Base-by-base conservation (phyloP, 2,888 invertebrate genomes). In the Zhengitettix transpicula region DNA sequence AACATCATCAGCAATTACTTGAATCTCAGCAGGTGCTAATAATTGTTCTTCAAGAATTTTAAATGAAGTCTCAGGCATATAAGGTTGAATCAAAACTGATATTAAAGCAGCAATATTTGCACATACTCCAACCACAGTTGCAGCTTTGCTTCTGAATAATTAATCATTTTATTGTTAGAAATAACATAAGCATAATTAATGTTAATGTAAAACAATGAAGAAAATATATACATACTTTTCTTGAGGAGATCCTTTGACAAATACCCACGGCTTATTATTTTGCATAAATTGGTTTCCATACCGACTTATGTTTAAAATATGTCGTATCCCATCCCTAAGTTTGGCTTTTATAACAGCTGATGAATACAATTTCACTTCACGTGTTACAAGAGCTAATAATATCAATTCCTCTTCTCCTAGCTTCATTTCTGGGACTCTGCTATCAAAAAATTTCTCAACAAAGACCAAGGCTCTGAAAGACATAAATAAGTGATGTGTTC, bases 251-350 rank as follows among this genome's bases (percentile, higher is more conserved):
- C 92, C 90, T 72, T 98, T 99, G 10, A 94, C 78, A 66, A 91
- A 77, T 10, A 90, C 89, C 98, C 99, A 99, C 0, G 99, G 98
- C 71, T 95, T 87, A 65, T 87, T 85, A 1, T 80, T 75, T 75
- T 99, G 99, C 87, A 99, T 93, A 72, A 91, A 96, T 69, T 94
- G 94, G 77, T 99, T 99, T 9, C 98, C 98, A 65, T 89, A 82
- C 2, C 91, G 82, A 0, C 97, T 95, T 61, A 98, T 86, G 1
- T 82, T 80, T 66, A 99, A 75, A 65, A 98, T 84, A 71, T 88
- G 84, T 14, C 88, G 78, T 16, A 98, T 79, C 0, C 89, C 90
- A 67, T 97, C 96, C 40, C 95, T 78, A 28, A 96, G 75, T 64
- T 84, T 84, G 0, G 85, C 86, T 66, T 82, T 83, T 67, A 90